Conservation (phyloP, 2,888 invertebrate species). For the Catocala fraxini region DNA sequence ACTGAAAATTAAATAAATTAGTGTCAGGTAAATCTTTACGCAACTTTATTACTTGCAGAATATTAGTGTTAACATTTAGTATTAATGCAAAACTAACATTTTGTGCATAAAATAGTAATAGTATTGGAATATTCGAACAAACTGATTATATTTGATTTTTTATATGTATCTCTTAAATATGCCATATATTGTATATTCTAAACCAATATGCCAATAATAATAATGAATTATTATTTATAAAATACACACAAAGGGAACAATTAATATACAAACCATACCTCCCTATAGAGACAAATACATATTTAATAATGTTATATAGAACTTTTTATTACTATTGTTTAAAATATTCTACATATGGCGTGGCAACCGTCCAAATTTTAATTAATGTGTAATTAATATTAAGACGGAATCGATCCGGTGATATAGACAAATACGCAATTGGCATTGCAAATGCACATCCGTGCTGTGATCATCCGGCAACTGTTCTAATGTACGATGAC, state of each 20-base stretch:
- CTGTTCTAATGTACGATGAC: conserved; percentile 65
- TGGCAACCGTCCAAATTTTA: conserved; percentile 72
- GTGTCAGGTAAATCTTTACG: too few relatives aligned
- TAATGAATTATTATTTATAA: too few relatives aligned
- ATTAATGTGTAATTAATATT: conserved; percentile 69
- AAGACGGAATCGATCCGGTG: conserved; percentile 55
- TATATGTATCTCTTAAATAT: too few relatives aligned
- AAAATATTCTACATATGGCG: conserved; percentile 48
- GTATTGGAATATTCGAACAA: too few relatives aligned
- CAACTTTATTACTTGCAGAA: too few relatives aligned
- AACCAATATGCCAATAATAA: too few relatives aligned
- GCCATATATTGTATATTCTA: too few relatives aligned
- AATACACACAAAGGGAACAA: background rate
- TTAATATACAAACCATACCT: conserved; percentile 1
- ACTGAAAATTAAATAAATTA: too few relatives aligned
- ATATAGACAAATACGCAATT: conserved; percentile 58
- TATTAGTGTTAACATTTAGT: too few relatives aligned
- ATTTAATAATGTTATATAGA: background rate
- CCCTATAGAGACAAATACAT: background rate
- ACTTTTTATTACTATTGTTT: conserved; percentile 47
- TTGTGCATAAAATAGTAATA: too few relatives aligned
- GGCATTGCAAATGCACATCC: conserved; percentile 54
- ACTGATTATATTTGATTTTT: too few relatives aligned
- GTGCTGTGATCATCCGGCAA: conserved; percentile 60
- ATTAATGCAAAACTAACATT: too few relatives aligned